phyloP scores from a whole-genome alignment of 2,888 invertebrate species.

The Gymnocheta viridis region DNA sequence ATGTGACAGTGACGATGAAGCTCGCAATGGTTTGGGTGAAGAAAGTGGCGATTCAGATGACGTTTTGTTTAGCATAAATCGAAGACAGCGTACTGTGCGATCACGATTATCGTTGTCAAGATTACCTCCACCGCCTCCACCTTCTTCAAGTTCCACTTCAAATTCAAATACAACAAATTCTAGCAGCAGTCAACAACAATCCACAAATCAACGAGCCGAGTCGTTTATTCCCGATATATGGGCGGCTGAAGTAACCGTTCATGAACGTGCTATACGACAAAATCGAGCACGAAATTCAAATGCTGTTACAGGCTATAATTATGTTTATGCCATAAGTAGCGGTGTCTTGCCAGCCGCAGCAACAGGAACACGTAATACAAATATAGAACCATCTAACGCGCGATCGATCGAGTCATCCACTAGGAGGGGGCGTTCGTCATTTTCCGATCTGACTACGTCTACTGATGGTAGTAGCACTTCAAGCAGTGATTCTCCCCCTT shows the following conservation, averaged over 20 bases:
- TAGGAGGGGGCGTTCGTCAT: slow-evolving; percentile 47
- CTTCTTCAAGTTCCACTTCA: slow-evolving; percentile 58
- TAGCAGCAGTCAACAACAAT: slow-evolving; percentile 41
- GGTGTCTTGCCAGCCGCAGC: slow-evolving; percentile 77
- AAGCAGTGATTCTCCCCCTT: slow-evolving; percentile 66
- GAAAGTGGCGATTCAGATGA: slow-evolving; percentile 65
- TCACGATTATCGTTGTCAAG: slow-evolving; percentile 54
- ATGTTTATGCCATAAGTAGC: slow-evolving; percentile 81
- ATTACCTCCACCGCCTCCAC: slow-evolving; percentile 59
- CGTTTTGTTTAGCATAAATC: slow-evolving; percentile 65
- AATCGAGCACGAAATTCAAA: slow-evolving; percentile 76
- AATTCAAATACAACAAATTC: slow-evolving; percentile 47
- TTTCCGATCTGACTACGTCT: slow-evolving; percentile 47
- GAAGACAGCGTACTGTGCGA: slow-evolving; percentile 62
- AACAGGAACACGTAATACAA: slow-evolving; percentile 40
- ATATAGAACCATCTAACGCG: slow-evolving; percentile 28
- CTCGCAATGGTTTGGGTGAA: slow-evolving; percentile 56
- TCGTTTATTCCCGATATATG: slow-evolving; percentile 81
- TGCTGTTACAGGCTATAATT: slow-evolving; percentile 80
- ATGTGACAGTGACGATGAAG: slow-evolving; percentile 72
- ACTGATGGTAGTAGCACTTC: slow-evolving; percentile 70
- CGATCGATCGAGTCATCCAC: slow-evolving; percentile 33
- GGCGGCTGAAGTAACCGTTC: slow-evolving; percentile 82
- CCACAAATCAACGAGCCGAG: slow-evolving; percentile 71
- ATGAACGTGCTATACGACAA: slow-evolving; percentile 79